Conservation (phyloP, 2,888 invertebrate species). For the Drosophila pegasa region DNA sequence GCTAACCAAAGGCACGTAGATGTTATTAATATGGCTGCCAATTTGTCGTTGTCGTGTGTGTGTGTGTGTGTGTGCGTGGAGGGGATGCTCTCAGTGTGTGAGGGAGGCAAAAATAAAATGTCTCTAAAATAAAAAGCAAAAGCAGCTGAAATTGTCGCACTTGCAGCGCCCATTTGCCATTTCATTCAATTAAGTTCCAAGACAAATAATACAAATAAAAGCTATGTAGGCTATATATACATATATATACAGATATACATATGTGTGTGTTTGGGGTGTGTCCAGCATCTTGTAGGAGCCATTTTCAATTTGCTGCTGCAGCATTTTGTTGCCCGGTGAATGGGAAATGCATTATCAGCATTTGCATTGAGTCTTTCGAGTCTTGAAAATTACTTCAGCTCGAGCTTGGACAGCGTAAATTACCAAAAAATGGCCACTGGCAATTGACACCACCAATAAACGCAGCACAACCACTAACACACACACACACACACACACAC, state of each 20-base stretch:
- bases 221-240: constrained; percentile 36
- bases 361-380: constrained; percentile 69
- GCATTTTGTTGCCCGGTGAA: constrained; percentile 64
- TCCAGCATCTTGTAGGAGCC: constrained; percentile 66
- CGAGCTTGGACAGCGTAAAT: constrained; percentile 62
- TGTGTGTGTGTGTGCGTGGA: background rate
- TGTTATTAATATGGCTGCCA: constrained; percentile 81
- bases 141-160: constrained; percentile 76
- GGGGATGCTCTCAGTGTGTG: too few relatives aligned
- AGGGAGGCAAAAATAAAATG: constrained; percentile 62
- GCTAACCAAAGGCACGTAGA: constrained; percentile 55
- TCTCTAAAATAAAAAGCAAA: constrained; percentile 73
- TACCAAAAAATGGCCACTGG: constrained; percentile 77
- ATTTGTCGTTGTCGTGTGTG: constrained; percentile 64
- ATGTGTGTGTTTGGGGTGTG: background rate
- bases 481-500: constrained; percentile 20
- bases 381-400: constrained; percentile 73
- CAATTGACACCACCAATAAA: constrained; percentile 78
- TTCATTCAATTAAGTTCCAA: constrained; percentile 78
- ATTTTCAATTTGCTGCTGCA: constrained; percentile 75
- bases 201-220: constrained; percentile 76
- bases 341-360: constrained; percentile 80
- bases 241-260: constrained; percentile 3
- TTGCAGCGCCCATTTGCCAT: constrained; percentile 71
- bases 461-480: constrained; percentile 22